Evolutionary conservation across 92 coral and sea anemone species (phyloP).

Genomic region (Nematostella vectensis): DNA sequence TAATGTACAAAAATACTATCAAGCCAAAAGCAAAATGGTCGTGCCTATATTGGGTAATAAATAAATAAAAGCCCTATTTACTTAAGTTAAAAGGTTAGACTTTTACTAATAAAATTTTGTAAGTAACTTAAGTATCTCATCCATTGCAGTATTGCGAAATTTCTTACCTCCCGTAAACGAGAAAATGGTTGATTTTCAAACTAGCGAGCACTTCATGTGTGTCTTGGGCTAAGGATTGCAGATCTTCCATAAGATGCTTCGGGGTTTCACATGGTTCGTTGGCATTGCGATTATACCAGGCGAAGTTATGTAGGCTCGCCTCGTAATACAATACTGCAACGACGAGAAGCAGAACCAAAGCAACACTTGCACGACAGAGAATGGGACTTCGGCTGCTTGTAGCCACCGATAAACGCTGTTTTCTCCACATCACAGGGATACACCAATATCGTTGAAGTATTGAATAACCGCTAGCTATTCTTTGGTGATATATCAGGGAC

Average conservation of each 20-base stretch:
- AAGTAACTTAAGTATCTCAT: too few species aligned
- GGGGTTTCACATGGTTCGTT: conserved; percentile 43
- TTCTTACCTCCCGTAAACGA: conserved; percentile 71
- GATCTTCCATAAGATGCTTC: conserved; percentile 35
- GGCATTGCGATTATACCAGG: conserved; percentile 53
- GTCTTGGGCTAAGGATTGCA: conserved; percentile 43
- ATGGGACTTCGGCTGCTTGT: background rate
- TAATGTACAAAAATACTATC: too few species aligned
- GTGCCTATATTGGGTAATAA: too few species aligned
- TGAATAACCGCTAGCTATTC: too few species aligned
- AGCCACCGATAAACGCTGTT: conserved; percentile 1
- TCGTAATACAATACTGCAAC: conserved; percentile 48
- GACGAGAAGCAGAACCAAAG: conserved; percentile 16
- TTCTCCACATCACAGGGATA: conserved; percentile 8
- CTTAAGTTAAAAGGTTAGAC: too few species aligned
- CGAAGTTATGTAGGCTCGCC: conserved; percentile 60
- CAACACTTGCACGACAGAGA: conserved; percentile 1
- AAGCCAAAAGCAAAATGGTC: too few species aligned
- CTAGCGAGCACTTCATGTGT: conserved; percentile 30
- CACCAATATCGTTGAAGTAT: too few species aligned
- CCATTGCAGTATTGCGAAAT: too few species aligned
- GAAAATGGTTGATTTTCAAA: conserved; percentile 43
- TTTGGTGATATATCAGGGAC: too few species aligned
- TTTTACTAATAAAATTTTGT: too few species aligned
- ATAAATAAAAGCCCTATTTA: too few species aligned